Percentiles rank a stretch among this genome's conserved stretches.
These are phyloP conservation scores for Melanostigma gelatinosum DNA, from an alignment of 2,113 vertebrate species.

Conservation along the genomic window DNA sequence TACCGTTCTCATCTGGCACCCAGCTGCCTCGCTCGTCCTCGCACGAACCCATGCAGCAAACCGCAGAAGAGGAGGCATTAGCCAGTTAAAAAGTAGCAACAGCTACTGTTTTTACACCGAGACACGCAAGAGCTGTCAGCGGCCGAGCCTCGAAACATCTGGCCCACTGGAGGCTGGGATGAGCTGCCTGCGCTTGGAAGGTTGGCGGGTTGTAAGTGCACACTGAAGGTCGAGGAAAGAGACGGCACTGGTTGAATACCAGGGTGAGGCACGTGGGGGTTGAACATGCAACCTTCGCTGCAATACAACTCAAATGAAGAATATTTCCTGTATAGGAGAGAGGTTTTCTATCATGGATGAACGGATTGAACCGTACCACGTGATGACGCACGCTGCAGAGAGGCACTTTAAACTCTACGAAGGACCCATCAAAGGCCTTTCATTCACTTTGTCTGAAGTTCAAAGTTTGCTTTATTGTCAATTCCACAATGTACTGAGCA, in stretches of 20 bases:
- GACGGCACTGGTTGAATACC: neutral
- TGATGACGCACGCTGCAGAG: conserved; percentile 44
- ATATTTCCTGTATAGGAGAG: neutral
- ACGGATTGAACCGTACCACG: neutral
- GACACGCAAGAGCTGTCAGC: conserved; percentile 59
- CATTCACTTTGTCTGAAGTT: neutral
- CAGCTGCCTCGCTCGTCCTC: conserved; percentile 72
- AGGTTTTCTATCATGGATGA: neutral
- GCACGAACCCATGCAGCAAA: conserved; percentile 55
- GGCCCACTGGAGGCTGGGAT: neutral
- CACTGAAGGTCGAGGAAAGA: too few species aligned
- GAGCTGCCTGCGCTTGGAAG: conserved; percentile 2
- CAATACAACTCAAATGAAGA: conserved; percentile 16
- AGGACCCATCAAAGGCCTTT: conserved; percentile 41
- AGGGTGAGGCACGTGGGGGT: neutral
- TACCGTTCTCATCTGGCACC: conserved; percentile 75
- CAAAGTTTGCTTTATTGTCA: too few species aligned
- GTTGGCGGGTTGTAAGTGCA: conserved; percentile 28
- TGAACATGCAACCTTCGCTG: conserved; percentile 12
- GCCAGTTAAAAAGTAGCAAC: conserved; percentile 52
- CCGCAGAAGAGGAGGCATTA: conserved; percentile 48
- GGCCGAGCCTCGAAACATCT: conserved; percentile 1
- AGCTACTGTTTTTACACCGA: conserved; percentile 61
- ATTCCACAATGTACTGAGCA: too few species aligned
- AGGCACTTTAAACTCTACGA: conserved; percentile 3